These are phyloP conservation scores for Leptestheria dahalacensis DNA, from an alignment of 1,140 invertebrate species.

Conservation along the genomic window DNA sequence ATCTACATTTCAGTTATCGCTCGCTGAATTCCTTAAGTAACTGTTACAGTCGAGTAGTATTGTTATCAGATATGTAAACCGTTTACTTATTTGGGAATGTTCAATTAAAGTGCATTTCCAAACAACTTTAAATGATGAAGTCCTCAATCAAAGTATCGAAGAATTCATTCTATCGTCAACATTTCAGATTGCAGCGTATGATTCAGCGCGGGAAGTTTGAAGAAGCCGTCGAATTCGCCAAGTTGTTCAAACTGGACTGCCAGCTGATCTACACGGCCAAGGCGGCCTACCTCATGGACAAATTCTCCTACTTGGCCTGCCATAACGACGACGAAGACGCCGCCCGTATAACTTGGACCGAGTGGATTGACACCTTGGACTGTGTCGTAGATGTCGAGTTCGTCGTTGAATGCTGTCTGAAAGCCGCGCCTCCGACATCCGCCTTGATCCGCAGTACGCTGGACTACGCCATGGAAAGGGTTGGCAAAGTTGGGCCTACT, in stretches of 20 bases:
- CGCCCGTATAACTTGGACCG: background rate
- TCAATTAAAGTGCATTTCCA: too few species aligned
- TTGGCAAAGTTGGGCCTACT: background rate
- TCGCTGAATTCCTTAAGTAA: too few species aligned
- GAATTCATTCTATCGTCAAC: too few species aligned
- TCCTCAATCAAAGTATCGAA: too few species aligned
- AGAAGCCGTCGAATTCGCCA: constrained; percentile 15
- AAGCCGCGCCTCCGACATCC: constrained; percentile 14
- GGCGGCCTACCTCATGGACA: constrained; percentile 14
- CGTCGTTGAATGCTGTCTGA: constrained; percentile 16
- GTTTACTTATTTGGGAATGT: too few species aligned
- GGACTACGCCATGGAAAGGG: constrained; percentile 10
- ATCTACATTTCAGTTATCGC: too few species aligned
- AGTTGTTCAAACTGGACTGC: constrained; percentile 9
- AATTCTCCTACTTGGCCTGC: constrained; percentile 14
- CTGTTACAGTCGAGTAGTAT: too few species aligned
- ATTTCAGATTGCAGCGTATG: constrained; percentile 13
- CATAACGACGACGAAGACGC: background rate
- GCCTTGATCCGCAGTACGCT: constrained; percentile 6
- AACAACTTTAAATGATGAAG: too few species aligned
- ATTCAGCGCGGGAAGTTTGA: constrained; percentile 16
- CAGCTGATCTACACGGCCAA: constrained; percentile 17
- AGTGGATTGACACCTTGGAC: constrained; percentile 8
- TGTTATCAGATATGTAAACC: too few species aligned
- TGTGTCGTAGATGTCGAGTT: constrained; percentile 12